Evolutionary conservation across 2,113 vertebrate species (phyloP).

Genomic region (Pavo muticus): DNA sequence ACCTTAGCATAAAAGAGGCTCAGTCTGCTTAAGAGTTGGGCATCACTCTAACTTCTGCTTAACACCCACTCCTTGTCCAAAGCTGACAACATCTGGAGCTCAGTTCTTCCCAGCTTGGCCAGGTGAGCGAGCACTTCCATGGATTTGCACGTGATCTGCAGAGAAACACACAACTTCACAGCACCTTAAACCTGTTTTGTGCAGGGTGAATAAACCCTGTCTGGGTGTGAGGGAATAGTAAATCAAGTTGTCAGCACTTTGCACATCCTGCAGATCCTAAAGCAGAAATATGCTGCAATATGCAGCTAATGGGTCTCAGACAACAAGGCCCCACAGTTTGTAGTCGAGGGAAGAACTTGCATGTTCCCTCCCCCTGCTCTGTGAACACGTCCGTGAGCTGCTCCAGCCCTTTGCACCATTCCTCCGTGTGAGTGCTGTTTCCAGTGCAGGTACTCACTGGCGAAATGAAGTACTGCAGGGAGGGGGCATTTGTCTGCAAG

Average conservation of each 20-base stretch:
- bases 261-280: not conserved
- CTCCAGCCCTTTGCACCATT: not conserved
- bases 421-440: not conserved
- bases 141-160: not conserved
- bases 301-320: not conserved
- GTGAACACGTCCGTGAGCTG: fast-evolving
- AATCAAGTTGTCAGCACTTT: not conserved
- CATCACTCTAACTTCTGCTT: not conserved
- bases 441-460: not conserved
- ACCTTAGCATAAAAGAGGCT: not conserved
- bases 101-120: not conserved
- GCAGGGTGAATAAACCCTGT: not conserved
- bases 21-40: not conserved
- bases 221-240: not conserved
- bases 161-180: not conserved
- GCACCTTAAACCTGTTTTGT: not conserved
- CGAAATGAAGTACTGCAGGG: not conserved
- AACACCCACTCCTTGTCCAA: not conserved
- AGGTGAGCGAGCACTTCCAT: not conserved
- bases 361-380: not conserved
- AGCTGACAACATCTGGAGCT: not conserved
- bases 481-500: not conserved
- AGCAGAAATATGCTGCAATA: not conserved
- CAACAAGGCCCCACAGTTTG: not conserved
- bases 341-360: not conserved